Percentiles rank a stretch among this genome's conserved stretches.
phyloP scores from a whole-genome alignment of 2,113 vertebrate genomes.

The pig (Sus scrofa) region T2T-Sscrofa CM000816.6:56378001-56378500 shows the following conservation, averaged over 20 bases:
- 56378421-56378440: not conserved
- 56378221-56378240: not conserved
- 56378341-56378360: not conserved
- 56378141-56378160: not conserved
- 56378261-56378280: not conserved
- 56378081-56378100: not conserved
- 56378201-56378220: not conserved
- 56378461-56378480: not conserved
- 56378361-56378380: not conserved
- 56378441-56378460: not conserved
- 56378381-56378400: not conserved
- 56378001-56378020: not conserved
- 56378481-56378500: not conserved
- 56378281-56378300: not conserved
- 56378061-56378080: conserved; percentile 3
- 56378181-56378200: not conserved
- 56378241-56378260: not conserved
- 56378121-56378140: not conserved
- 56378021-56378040: not conserved
- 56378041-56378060: not conserved
- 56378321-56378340: not conserved
- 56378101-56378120: not conserved
- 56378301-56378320: not conserved
- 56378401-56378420: not conserved
- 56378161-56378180: not conserved